Evolutionary conservation across 2,113 vertebrate species (phyloP).

Genomic region (Hemibagrus wyckioides): DNA sequence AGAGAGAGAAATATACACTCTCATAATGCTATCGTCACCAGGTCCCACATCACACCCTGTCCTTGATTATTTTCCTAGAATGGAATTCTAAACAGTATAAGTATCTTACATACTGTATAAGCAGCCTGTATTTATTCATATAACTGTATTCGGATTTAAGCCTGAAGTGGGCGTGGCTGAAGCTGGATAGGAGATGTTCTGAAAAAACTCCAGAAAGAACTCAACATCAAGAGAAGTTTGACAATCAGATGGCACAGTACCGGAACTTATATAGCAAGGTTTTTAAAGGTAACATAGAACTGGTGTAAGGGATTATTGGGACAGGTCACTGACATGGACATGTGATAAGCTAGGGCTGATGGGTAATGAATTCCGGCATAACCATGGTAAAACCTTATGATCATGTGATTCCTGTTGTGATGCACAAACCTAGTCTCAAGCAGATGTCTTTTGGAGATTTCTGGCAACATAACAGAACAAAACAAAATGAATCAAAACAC

Average conservation of each 20-base stretch:
- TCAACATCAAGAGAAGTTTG: neutral
- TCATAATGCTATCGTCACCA: neutral
- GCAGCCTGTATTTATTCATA: neutral
- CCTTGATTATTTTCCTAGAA: neutral
- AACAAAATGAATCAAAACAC: neutral
- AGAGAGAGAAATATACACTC: neutral
- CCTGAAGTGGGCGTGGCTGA: neutral
- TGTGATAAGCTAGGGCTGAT: too few species aligned
- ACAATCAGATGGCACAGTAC: too few species aligned
- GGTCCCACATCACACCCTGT: neutral
- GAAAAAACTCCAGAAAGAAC: neutral
- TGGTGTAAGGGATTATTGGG: too few species aligned
- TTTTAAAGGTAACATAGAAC: too few species aligned
- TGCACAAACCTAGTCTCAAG: neutral
- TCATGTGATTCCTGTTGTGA: neutral
- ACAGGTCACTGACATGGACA: too few species aligned
- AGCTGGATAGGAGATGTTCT: neutral
- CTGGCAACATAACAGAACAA: too few species aligned
- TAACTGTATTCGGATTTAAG: neutral
- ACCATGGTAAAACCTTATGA: neutral
- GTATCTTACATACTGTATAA: neutral
- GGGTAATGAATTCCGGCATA: too few species aligned
- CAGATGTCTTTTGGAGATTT: neutral
- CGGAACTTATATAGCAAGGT: too few species aligned
- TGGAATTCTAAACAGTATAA: neutral